Conservation (phyloP, 2,888 invertebrate species). For the Melanargia galathea region DNA sequence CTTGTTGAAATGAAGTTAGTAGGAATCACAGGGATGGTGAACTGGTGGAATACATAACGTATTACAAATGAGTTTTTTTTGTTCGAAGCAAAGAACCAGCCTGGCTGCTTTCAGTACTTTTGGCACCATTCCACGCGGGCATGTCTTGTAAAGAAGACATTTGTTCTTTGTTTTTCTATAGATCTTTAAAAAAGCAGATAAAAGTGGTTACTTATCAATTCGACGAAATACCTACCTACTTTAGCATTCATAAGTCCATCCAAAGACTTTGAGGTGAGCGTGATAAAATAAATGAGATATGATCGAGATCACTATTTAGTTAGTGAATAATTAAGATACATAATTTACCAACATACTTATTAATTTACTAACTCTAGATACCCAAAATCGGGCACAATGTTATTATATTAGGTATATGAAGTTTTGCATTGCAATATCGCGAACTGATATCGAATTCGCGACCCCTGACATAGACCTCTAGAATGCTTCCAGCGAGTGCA, state of each 20-base stretch:
- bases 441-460: not conserved
- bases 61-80: not conserved
- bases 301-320: not conserved
- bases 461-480: not conserved
- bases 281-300: conserved; percentile 11
- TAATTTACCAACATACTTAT: not conserved
- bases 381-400: too few species aligned
- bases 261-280: not conserved
- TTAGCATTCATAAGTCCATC: not conserved
- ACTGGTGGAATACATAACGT: not conserved
- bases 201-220: conserved; percentile 5
- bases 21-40: not conserved
- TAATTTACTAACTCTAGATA: not conserved
- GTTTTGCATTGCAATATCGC: too few species aligned
- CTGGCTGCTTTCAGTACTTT: too few species aligned
- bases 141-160: too few species aligned
- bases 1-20: not conserved
- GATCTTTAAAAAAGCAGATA: not conserved
- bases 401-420: too few species aligned
- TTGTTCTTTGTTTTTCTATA: too few species aligned
- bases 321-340: not conserved
- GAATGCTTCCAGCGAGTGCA: not conserved
- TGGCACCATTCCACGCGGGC: too few species aligned
- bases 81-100: too few species aligned
- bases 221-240: not conserved